A percentile compares a stretch with the other conserved stretches of the same genome.
Evolutionary conservation across 1,140 invertebrate species (phyloP).

Genomic region (Listronotus oregonensis): DNA sequence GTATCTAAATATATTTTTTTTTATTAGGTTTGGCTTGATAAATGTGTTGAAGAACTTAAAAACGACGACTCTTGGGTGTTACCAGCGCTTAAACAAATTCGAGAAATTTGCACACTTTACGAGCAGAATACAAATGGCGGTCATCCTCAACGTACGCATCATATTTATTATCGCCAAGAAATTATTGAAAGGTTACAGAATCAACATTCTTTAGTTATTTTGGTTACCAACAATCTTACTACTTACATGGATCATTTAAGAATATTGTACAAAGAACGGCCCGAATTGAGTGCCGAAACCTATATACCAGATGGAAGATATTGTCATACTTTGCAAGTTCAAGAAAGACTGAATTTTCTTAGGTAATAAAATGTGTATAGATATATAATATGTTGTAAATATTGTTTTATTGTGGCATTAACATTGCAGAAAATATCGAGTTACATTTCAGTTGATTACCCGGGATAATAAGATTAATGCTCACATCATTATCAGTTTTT

Average conservation of each 20-base stretch:
- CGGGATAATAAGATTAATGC: too few relatives aligned
- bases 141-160: constrained; percentile 67
- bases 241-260: constrained; percentile 89
- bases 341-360: constrained; percentile 93
- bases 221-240: constrained; percentile 92
- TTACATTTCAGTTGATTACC: too few relatives aligned
- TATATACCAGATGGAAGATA: constrained; percentile 89
- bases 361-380: constrained; percentile 47
- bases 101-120: constrained; percentile 94
- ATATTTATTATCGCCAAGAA: constrained; percentile 70
- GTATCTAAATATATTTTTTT: not conserved
- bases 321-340: constrained; percentile 90
- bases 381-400: too few relatives aligned
- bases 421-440: too few relatives aligned
- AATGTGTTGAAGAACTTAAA: constrained; percentile 94
- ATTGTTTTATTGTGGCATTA: too few relatives aligned
- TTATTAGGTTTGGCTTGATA: constrained; percentile 80
- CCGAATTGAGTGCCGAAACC: constrained; percentile 77
- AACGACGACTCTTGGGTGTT: constrained; percentile 88
- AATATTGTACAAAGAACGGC: constrained; percentile 70
- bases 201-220: constrained; percentile 89
- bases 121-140: constrained; percentile 64
- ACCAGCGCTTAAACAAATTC: constrained; percentile 93
- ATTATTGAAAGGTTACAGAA: constrained; percentile 91
- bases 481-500: too few relatives aligned